Base-by-base conservation (phyloP, 2,113 vertebrate genomes). In the Dermatemys mawii region DNA sequence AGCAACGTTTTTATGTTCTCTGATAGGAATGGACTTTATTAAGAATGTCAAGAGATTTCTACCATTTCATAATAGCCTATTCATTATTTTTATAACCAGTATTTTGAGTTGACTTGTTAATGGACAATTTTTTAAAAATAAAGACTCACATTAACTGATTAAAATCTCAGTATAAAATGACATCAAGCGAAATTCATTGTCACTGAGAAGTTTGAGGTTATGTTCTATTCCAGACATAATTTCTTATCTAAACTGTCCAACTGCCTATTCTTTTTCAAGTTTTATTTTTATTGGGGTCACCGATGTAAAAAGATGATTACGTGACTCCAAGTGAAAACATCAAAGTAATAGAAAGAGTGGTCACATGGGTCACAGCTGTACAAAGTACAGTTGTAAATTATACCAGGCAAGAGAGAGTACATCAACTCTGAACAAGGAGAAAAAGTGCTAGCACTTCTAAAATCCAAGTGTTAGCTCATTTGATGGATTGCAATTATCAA, bases 361-460 rank as follows among this genome's bases (percentile, higher is more conserved):
- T 29, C 50, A 73, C 22, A 21, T 1, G 17, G 48, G 50, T 83
- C 76, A 76, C 55, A 88, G 7, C 21, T 17, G 38, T 32, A 70
- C 44, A 88, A 78, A 81, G 54, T 78, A 81, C 29, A 2, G 1
- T 38, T 50, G 29, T 78, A 78, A 73, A 55, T 1, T 70, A 8
- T 2, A 73, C 0, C 0, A 76, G 80, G 32, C 0, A 1, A 76
- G 91, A 50, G 83, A 26, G 50, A 63, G 24, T 27, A 6, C 44
- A 8, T 5, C 51, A 1, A 2, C 48, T 26, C 57, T 51, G 22
- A 88, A 35, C n/a, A 75, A 51, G 17, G 38, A 60, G 29, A 1
- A 4, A 53, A 82, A 32, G 16, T n/a, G 35, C 35, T 67, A 79
- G 57, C 87, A 29, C 41, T 51, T 32, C 78, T 88, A 76, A 91